Conservation (phyloP, 2,113 vertebrate genomes). For the Tricholaema leucomelas region DNA sequence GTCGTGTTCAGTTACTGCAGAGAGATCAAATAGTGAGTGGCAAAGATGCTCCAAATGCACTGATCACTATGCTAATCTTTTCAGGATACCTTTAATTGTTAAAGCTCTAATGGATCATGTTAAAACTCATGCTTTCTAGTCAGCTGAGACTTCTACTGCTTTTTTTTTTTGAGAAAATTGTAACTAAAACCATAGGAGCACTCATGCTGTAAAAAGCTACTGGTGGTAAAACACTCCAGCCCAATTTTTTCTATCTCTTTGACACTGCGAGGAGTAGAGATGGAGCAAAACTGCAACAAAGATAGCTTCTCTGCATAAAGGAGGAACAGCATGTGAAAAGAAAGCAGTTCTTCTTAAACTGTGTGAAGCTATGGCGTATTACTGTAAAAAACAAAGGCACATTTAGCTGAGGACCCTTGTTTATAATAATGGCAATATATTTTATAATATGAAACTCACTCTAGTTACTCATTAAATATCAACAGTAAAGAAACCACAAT, state of each 20-base stretch:
- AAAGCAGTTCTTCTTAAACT: background rate
- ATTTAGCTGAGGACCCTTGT: background rate
- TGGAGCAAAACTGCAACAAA: background rate
- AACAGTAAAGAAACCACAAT: background rate
- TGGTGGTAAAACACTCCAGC: background rate
- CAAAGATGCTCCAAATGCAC: background rate
- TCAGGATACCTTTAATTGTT: background rate
- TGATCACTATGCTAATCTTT: background rate
- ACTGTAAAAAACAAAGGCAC: background rate
- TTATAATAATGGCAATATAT: background rate
- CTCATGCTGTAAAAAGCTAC: background rate
- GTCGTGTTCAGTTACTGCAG: background rate
- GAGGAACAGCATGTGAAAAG: background rate
- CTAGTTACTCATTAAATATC: background rate
- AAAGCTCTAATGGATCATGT: background rate
- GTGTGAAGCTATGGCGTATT: background rate
- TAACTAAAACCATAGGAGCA: background rate
- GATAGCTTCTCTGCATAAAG: background rate
- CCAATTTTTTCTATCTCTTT: background rate
- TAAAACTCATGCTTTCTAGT: background rate
- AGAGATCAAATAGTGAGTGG: background rate
- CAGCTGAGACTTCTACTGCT: background rate
- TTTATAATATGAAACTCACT: background rate
- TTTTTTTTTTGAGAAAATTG: background rate
- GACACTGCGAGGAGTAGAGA: rapidly evolving